Conservation (phyloP, 2,888 invertebrate species). For the Oxytorus armatus region DNA sequence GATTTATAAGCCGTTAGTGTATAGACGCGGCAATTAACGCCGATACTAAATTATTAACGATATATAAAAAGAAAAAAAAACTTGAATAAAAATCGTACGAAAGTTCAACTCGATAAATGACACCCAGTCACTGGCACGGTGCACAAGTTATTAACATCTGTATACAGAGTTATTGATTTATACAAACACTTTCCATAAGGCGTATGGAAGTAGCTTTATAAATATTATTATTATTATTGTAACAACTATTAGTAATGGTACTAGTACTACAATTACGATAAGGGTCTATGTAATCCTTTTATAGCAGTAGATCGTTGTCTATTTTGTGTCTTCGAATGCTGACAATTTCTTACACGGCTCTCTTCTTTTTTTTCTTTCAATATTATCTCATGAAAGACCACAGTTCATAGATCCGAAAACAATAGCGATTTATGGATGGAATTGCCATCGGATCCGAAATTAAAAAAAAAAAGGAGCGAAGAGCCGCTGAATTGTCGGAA, state of each 20-base stretch:
- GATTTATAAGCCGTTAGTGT: slow-evolving; percentile 17
- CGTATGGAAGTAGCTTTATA: slow-evolving; percentile 46
- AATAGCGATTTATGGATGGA: too few species aligned
- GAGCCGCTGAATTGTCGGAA: too few species aligned
- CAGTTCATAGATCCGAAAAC: background rate
- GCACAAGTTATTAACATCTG: slow-evolving; percentile 68
- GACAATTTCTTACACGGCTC: slow-evolving; percentile 6
- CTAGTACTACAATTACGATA: slow-evolving; percentile 51
- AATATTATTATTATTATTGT: slow-evolving; percentile 52
- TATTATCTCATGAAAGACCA: slow-evolving; percentile 11
- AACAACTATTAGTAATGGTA: slow-evolving; percentile 48
- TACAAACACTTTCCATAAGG: slow-evolving; percentile 62
- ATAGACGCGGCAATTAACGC: slow-evolving; percentile 27
- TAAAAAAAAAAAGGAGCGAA: too few species aligned
- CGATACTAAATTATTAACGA: slow-evolving; percentile 25
- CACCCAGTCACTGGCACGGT: slow-evolving; percentile 68
- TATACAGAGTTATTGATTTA: slow-evolving; percentile 64
- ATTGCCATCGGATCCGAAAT: too few species aligned
- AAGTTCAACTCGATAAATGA: slow-evolving; percentile 41
- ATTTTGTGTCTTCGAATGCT: slow-evolving; percentile 23
- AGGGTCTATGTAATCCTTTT: slow-evolving; percentile 53
- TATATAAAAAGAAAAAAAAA: slow-evolving; percentile 3
- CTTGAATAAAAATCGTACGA: slow-evolving; percentile 38
- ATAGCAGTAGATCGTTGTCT: slow-evolving; percentile 36
- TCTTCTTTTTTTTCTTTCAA: background rate